Base-by-base conservation (phyloP, 2,888 invertebrate species). In the Crossocerus cetratus region DNA sequence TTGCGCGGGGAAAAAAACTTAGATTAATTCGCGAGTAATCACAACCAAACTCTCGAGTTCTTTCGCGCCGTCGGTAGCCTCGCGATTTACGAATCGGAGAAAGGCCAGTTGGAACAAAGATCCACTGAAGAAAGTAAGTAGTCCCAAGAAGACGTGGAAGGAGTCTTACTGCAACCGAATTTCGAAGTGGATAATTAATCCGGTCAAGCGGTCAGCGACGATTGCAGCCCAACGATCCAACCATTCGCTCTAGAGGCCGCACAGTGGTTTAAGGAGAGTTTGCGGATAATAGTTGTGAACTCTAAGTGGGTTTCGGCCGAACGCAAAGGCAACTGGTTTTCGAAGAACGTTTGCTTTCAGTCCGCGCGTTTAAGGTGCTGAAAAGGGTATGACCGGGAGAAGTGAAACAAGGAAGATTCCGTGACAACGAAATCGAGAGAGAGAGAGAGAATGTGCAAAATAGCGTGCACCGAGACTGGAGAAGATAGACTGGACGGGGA, bases 201-300 rank as follows among this genome's bases (percentile, higher is more conserved):
- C 77, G 81, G 83, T 82, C 82, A 82, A 83, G 77, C 77, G 78
- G 80, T 76, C 81, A 81, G 77, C 80, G 80, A 80, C 86, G 85
- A 86, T 86, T 86, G 86, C 83, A 84, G 82, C 64, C 61, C 21
- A 20, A 13, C 60, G 63, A 65, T 65, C 74, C 74, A 66, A 57
- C 73, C 64, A 65, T 45, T 32, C 32, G 2, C 32, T 32, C 8
- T 8, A 32, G 32, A 32, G 32, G 32, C 32, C 32, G 32, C 32
- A 32, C 57, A 22, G 60, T 21, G 63, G 67, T 71, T 53, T 72
- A 55, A 73, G 63, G 73, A 74, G 74, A 78, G 68, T 71, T 73
- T 45, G n/a, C 43, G 54, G 43, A 42, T 64, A n/a, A 68, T 67
- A 49, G 57, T 55, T 62, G 59, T 5, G 59, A 44, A 77, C 69